Base-by-base conservation (phyloP, 2,888 invertebrate genomes). In the Eucera pruinosa region DNA sequence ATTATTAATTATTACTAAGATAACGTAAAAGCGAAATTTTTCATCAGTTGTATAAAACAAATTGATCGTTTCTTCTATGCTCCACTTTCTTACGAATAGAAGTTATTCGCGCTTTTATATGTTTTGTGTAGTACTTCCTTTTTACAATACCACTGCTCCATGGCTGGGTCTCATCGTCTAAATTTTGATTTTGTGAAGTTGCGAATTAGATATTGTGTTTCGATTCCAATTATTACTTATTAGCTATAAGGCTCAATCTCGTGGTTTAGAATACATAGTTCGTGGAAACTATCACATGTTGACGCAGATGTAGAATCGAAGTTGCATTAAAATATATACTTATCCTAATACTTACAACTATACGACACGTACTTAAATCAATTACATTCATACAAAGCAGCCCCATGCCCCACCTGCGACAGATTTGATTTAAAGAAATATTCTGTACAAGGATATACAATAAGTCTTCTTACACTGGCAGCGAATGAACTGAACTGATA, bases 401-500 rank as follows among this genome's bases (percentile, higher is more conserved):
- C 86, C 87, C 86, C 87, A 84, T 87, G 86, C 86, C 86, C 86
- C 80, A 83, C 82, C 80, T 82, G 83, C 79, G 83, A 86, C 79
- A 81, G 58, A 74, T 77, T 78, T 76, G 71, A 80, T 82, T 84
- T 75, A 81, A 84, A 86, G 72, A 82, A 86, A 82, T 75, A 68
- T 70, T 86, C 84, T 85, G 84, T 86, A 85, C 86, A 84, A 85
- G 86, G 85, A 86, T 84, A 85, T 85, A 86, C 83, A 85, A 85
- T 70, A 85, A 67, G 60, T 80, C 79, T 78, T 60, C 77, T 71
- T 80, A 78, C 81, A 85, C 88, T 86, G 87, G 85, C 89, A 86
- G 83, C 88, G 87, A 87, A 88, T 87, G 86, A 87, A 90, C 85
- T 86, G 86, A 87, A 87, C 86, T 85, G 85, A 88, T 85, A 83